Percentiles rank a stretch among this genome's conserved stretches.
phyloP scores from a whole-genome alignment of 2,113 vertebrate species.

The Xiphophorus maculatus region DNA sequence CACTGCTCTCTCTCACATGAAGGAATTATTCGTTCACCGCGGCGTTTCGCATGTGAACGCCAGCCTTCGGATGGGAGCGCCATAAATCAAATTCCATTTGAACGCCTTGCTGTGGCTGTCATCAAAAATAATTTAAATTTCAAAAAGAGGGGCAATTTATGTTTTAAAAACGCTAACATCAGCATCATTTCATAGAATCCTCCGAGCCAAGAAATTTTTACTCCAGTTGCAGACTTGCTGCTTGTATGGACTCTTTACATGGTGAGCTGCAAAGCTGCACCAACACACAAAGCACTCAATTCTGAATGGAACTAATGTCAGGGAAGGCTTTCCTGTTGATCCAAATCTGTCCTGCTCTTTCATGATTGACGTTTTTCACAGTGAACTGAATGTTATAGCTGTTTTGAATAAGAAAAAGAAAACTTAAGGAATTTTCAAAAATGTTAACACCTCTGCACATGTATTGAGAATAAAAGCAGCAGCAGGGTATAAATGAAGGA shows the following conservation, averaged over 20 bases:
- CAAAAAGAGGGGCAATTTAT: not conserved
- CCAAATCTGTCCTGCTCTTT: not conserved
- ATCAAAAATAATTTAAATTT: constrained; percentile 8
- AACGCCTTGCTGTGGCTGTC: not conserved
- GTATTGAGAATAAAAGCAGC: too few relatives aligned
- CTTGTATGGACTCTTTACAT: constrained; percentile 10
- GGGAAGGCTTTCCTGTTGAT: not conserved
- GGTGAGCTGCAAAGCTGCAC: not conserved
- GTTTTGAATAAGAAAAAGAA: not conserved
- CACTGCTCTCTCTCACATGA: not conserved
- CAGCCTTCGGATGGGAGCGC: constrained; percentile 1
- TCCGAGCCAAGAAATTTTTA: not conserved
- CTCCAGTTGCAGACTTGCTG: constrained; percentile 9
- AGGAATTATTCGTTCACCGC: constrained; percentile 1
- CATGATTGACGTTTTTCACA: not conserved
- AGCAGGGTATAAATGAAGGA: too few relatives aligned
- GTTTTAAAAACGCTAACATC: not conserved
- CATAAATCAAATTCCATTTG: constrained; percentile 6
- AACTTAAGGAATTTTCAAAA: not conserved
- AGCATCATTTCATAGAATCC: not conserved
- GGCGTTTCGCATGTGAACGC: not conserved
- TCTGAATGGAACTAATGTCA: constrained; percentile 1
- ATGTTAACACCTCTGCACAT: too few relatives aligned
- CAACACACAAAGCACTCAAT: not conserved
- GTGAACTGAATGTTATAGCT: not conserved